Base-by-base conservation (phyloP, 1,140 invertebrate genomes). In the Vanessa atalanta region DNA sequence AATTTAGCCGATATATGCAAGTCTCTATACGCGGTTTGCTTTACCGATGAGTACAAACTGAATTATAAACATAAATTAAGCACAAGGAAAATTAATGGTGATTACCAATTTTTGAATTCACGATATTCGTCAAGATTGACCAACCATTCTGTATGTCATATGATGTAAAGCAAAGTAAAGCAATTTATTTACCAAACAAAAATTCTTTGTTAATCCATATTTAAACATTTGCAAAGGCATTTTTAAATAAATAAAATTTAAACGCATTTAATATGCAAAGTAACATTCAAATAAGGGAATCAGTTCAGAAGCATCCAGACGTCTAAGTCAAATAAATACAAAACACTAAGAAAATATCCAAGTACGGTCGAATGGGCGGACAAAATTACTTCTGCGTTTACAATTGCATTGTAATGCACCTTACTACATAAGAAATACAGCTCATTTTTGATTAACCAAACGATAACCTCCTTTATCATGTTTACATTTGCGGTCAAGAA, bases 401-500 rank as follows among this genome's bases (percentile, higher is more conserved):
- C 20, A 13, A 31, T 31, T 31, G 26, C 26, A 31, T 31, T 31
- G 26, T 31, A 31, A 47, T 63, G n/a, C 9, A 61, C 65, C 64
- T 26, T 77, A 77, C 57, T 16, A 16, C n/a, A 16, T 68, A 2
- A 2, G 20, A 9, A 11, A 74, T 76, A 83, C 67, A 66, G 77
- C 51, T 65, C 16, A 75, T 55, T 73, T 73, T 80, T 68, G 13
- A 50, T 71, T 20, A 37, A n/a, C 13, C 13, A 14, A 31, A 7
- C 6, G 31, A 61, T 37, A 9, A 48, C 26, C 15, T 37, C 12
- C 14, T 61, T 61, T 61, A 23, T 61, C 57, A n/a, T 61, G 57
- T 61, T 61, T 61, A 37, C 26, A 61, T n/a, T 63, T 72, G 73
- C 75, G 79, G 79, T 82, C 79, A 81, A 85, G 73, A 81, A 79